Conservation (phyloP, 2,888 invertebrate species). For the Teleogryllus oceanicus region DNA sequence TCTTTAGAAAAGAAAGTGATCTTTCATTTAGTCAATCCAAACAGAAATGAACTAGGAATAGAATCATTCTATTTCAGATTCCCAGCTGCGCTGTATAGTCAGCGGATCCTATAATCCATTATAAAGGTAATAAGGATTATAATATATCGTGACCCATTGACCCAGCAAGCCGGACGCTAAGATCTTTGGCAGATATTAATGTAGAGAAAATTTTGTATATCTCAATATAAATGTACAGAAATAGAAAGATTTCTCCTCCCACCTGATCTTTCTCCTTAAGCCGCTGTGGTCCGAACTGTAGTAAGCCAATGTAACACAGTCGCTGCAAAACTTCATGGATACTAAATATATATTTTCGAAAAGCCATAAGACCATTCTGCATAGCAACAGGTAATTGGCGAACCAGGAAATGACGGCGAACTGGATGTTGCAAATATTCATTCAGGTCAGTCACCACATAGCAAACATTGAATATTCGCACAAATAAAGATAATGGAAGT, state of each 20-base stretch:
- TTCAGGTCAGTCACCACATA: slow-evolving; percentile 56
- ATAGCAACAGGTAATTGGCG: slow-evolving; percentile 57
- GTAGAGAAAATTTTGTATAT: too few relatives aligned
- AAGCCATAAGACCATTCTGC: slow-evolving; percentile 52
- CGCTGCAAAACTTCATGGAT: slow-evolving; percentile 56
- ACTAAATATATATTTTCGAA: slow-evolving; percentile 57
- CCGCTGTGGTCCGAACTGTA: slow-evolving; percentile 64
- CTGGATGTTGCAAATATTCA: slow-evolving; percentile 61
- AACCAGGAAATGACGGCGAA: slow-evolving; percentile 61
- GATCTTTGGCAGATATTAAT: too few relatives aligned
- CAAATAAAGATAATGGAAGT: slow-evolving; percentile 67
- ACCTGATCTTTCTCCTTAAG: slow-evolving; percentile 66
- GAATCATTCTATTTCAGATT: too few relatives aligned
- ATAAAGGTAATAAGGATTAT: too few relatives aligned
- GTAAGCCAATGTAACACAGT: slow-evolving; percentile 64
- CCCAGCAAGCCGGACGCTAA: too few relatives aligned
- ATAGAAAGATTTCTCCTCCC: slow-evolving; percentile 26
- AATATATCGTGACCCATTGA: too few relatives aligned
- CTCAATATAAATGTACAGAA: not conserved
- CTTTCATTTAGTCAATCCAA: too few relatives aligned
- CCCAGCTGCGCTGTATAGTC: too few relatives aligned
- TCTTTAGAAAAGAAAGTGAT: too few relatives aligned
- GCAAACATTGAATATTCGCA: slow-evolving; percentile 61
- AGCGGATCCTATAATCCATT: too few relatives aligned
- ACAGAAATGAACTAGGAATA: too few relatives aligned